Evolutionary conservation across 2,113 vertebrate genomes (phyloP).

Genomic region (Ptilonorhynchus violaceus): DNA sequence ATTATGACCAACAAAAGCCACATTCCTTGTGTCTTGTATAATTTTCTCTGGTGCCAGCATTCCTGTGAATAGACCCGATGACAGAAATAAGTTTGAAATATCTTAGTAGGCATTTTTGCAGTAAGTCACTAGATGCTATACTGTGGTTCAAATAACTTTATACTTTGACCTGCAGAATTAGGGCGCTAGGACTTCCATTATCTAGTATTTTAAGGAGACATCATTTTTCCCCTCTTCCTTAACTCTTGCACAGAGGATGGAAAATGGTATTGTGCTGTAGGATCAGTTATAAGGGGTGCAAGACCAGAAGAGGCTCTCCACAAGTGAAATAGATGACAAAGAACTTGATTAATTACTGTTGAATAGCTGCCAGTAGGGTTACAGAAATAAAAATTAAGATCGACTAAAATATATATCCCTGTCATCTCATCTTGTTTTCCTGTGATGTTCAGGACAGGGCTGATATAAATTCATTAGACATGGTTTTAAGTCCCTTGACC

Average conservation of each 20-base stretch:
- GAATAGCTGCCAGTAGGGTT: background rate
- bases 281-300: background rate
- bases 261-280: background rate
- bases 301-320: background rate
- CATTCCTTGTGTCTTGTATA: background rate
- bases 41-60: background rate
- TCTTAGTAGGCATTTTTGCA: background rate
- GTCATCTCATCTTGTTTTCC: background rate
- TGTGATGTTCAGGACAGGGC: background rate
- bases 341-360: background rate
- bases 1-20: background rate
- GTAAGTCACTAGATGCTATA: background rate
- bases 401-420: background rate
- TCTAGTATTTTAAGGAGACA: background rate
- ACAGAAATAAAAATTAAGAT: background rate
- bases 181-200: background rate
- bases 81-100: background rate
- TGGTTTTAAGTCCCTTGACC: background rate
- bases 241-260: background rate
- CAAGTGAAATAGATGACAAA: background rate
- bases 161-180: background rate
- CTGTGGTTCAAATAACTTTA: background rate
- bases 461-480: background rate
- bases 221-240: background rate
- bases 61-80: background rate